These are phyloP conservation scores for Tachina fera DNA, from an alignment of 2,888 invertebrate genomes.

Conservation along the genomic window DNA sequence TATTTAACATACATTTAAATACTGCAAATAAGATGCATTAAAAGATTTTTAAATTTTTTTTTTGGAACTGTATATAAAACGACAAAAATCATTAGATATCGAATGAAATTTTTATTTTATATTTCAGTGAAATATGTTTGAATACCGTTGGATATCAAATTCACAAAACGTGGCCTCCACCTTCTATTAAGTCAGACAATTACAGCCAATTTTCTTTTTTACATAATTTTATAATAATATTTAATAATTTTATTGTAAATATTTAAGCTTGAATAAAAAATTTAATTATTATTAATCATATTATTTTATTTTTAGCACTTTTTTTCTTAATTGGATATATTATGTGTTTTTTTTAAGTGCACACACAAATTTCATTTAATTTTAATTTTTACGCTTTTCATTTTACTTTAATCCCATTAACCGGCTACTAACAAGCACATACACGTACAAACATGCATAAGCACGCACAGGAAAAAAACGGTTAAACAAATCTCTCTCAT, in stretches of 20 bases:
- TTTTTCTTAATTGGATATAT: constrained; percentile 13
- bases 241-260: too few relatives aligned
- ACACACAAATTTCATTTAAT: constrained; percentile 28
- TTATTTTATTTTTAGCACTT: not conserved
- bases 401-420: constrained; percentile 35
- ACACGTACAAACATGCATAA: not conserved
- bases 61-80: too few relatives aligned
- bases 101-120: too few relatives aligned
- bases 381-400: constrained; percentile 27
- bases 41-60: too few relatives aligned
- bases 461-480: not conserved
- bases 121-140: too few relatives aligned
- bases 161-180: too few relatives aligned
- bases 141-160: too few relatives aligned
- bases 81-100: too few relatives aligned
- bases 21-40: not conserved
- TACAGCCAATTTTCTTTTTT: too few relatives aligned
- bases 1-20: not conserved
- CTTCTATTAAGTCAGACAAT: not conserved
- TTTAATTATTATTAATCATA: too few relatives aligned
- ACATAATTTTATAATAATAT: too few relatives aligned
- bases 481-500: constrained; percentile 34
- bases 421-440: not conserved
- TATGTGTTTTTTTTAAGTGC: not conserved
- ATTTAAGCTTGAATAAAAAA: too few relatives aligned